phyloP scores from a whole-genome alignment of 2,113 vertebrate species.

The Calonectris borealis region DNA sequence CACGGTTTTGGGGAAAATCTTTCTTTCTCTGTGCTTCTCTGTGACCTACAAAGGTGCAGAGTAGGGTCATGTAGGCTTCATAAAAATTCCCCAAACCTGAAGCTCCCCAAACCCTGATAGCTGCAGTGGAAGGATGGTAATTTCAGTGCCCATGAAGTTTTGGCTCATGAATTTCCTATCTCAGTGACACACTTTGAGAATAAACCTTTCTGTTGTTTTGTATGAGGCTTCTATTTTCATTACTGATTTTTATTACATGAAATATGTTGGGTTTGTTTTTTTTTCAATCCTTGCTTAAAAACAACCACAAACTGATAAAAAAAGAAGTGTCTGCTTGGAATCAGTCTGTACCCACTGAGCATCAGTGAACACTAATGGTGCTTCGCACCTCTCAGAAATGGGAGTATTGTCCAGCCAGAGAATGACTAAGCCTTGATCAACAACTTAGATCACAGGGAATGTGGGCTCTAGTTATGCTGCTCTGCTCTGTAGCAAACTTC shows the following conservation, averaged over 20 bases:
- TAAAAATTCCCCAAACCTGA: background rate
- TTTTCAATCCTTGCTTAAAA: background rate
- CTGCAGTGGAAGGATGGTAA: background rate
- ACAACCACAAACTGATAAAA: background rate
- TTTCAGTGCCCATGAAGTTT: background rate
- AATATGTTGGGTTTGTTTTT: background rate
- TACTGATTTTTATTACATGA: background rate
- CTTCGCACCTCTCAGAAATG: background rate
- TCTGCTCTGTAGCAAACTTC: background rate
- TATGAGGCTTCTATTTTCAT: background rate
- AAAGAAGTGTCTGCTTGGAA: background rate
- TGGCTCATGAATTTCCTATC: background rate
- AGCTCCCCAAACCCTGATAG: background rate
- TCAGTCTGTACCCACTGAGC: background rate
- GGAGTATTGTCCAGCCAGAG: background rate
- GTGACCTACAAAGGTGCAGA: background rate
- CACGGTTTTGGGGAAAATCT: background rate
- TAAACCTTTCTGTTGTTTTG: background rate
- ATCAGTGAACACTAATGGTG: background rate
- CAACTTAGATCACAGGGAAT: background rate
- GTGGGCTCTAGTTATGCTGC: background rate
- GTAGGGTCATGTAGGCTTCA: background rate
- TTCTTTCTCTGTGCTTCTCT: background rate
- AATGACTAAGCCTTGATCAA: background rate
- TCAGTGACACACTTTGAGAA: background rate